These are phyloP conservation scores for Hydrolagus colliei DNA, from an alignment of 2,797 vertebrate genomes.

Conservation along the genomic window DNA sequence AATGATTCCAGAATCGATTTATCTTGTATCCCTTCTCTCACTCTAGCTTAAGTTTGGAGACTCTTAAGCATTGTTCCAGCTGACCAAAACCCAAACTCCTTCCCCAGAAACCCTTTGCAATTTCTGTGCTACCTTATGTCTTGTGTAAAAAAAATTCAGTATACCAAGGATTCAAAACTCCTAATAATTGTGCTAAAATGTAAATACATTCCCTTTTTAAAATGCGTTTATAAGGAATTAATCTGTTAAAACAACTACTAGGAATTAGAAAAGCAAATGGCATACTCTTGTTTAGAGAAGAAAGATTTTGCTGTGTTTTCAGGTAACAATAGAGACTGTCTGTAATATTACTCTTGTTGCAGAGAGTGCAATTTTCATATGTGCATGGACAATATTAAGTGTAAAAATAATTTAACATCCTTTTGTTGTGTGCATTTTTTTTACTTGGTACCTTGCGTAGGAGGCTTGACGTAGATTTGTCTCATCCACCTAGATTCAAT, in stretches of 20 bases:
- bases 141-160: background rate
- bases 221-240: background rate
- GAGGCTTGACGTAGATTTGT: conserved; percentile 53
- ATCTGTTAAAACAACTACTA: background rate
- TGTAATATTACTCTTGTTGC: conserved; percentile 54
- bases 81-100: no score
- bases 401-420: conserved; percentile 51
- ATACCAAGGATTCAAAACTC: background rate
- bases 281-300: background rate
- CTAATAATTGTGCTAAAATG: background rate
- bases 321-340: conserved; percentile 51
- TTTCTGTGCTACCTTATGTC: no score
- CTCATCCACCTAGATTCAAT: conserved; percentile 48
- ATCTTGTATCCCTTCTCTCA: background rate
- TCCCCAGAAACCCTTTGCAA: no score
- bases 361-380: conserved; percentile 55
- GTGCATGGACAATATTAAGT: conserved; percentile 54
- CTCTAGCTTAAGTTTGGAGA: no score
- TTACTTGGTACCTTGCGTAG: conserved; percentile 55
- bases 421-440: conserved; percentile 47
- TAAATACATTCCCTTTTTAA: background rate
- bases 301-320: conserved; percentile 38
- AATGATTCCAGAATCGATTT: background rate
- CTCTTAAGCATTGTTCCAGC: no score
- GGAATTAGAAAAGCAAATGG: no score